Evolutionary conservation across 1,140 invertebrate species (phyloP).

Genomic region (Heliconius hewitsoni): DNA sequence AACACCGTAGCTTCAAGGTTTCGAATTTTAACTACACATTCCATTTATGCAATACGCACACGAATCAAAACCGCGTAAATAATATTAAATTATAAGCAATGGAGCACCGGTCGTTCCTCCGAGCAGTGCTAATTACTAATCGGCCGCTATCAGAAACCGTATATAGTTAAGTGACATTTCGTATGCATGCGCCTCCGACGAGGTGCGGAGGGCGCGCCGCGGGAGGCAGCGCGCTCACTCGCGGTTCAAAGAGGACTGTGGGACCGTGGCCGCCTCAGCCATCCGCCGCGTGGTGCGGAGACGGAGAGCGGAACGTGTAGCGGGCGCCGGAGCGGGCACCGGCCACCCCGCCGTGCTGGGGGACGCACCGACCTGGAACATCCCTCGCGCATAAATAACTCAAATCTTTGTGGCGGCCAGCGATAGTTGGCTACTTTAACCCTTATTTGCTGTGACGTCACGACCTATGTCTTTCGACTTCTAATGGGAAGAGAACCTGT

Average conservation of each 20-base stretch:
- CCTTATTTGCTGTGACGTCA: constrained; percentile 19
- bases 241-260: constrained; percentile 74
- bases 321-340: constrained; percentile 34
- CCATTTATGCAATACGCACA: constrained; percentile 62
- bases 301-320: neutral
- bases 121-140: constrained; percentile 63
- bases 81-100: constrained; percentile 42
- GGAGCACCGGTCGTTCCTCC: constrained; percentile 53
- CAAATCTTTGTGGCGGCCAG: constrained; percentile 34
- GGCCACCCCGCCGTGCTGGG: constrained; percentile 44
- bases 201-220: constrained; percentile 66
- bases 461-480: constrained; percentile 26
- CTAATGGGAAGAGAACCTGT: constrained; percentile 2
- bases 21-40: constrained; percentile 72
- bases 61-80: constrained; percentile 54
- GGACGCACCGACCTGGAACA: constrained; percentile 67
- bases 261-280: constrained; percentile 38
- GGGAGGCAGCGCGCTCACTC: constrained; percentile 73
- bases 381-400: constrained; percentile 59
- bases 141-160: constrained; percentile 60
- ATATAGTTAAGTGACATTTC: constrained; percentile 67
- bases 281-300: constrained; percentile 41
- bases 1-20: constrained; percentile 57
- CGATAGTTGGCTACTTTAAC: constrained; percentile 18
- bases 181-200: constrained; percentile 66